Evolutionary conservation across 2,888 invertebrate genomes (phyloP).

Genomic region (Phortica okadai): DNA sequence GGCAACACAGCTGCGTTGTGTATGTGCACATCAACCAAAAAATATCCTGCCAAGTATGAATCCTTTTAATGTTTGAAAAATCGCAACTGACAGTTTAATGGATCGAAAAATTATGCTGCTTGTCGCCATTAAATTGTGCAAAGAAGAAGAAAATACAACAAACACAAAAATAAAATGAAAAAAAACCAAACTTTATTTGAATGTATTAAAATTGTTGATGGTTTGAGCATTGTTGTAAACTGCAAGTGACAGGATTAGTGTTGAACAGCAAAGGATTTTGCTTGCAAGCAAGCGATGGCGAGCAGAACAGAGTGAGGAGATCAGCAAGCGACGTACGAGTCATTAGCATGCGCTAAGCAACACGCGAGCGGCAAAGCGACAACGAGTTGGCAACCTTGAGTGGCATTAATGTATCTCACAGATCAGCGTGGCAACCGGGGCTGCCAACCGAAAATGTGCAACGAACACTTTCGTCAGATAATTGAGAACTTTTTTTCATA

Average conservation of each 20-base stretch:
- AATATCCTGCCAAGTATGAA: constrained; percentile 27
- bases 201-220: constrained; percentile 31
- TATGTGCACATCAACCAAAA: constrained; percentile 15
- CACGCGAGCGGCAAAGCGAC: neutral
- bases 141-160: neutral
- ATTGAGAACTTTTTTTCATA: constrained; percentile 23
- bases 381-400: constrained; percentile 5
- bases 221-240: constrained; percentile 19
- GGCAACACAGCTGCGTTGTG: neutral
- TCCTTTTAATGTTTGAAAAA: constrained; percentile 52
- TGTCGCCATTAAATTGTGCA: constrained; percentile 49
- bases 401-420: neutral
- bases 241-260: constrained; percentile 44
- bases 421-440: neutral
- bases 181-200: neutral
- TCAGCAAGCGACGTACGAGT: constrained; percentile 1
- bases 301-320: neutral
- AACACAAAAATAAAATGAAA: neutral
- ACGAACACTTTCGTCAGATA: constrained; percentile 15
- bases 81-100: constrained; percentile 68
- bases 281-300: too few relatives aligned
- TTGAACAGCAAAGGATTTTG: neutral
- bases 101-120: constrained; percentile 63
- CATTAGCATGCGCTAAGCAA: constrained; percentile 11
- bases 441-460: neutral